Evolutionary conservation across 2,797 vertebrate genomes (phyloP), one percentile per base, ranked within the genome.

Genomic region (Gymnodraco acuticeps): DNA sequence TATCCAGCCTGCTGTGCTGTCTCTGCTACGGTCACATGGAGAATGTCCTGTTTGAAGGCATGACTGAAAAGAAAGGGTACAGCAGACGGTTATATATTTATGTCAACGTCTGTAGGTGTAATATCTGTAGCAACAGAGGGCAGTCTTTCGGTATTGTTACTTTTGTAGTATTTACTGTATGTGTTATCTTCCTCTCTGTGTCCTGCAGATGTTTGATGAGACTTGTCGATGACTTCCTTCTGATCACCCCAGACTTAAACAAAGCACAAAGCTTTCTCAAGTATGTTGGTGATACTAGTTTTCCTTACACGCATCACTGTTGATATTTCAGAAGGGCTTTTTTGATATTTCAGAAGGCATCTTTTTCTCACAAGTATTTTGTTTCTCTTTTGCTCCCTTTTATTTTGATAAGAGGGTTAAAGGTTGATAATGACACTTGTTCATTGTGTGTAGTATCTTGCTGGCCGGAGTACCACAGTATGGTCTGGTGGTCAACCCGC

Each of bases 1-100:
- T 96, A 64, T 99, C 98, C 56, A 93, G 94, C 2, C 91, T 99
- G 80, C 95, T 99, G 43, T 99, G 97, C 92, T 99, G 95, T 45
- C 92, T 99, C 47, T 99, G 96, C 88, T 99, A 99, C 0, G 97
- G 96, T 38, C 96, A 98, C 91, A 98, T 99, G 98, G 98, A 99
- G 89, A 96, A 95, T 43, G 67, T 71, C 43, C 80, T 98, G 38
- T 89, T 99, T 10, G 52, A 71, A 31, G 87, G 90, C 33, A 47
- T 96, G 10, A 87, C 64, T 0, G 55, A 91, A 79, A 88, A 82
- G 65, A 95, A 96, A 75, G 96, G 97, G 98, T 99, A 94, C 46
- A 70, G 19, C 5, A 27, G 10, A 8, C 7, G 0, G 5, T 10
- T 13, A 8, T 9, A 41, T 23, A 8, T 43, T 65, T 63, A 7